A percentile compares a stretch with the other conserved stretches of the same genome.
These are phyloP conservation scores for Andrena bucephala DNA, from an alignment of 2,888 invertebrate species.

Conservation along the genomic window DNA sequence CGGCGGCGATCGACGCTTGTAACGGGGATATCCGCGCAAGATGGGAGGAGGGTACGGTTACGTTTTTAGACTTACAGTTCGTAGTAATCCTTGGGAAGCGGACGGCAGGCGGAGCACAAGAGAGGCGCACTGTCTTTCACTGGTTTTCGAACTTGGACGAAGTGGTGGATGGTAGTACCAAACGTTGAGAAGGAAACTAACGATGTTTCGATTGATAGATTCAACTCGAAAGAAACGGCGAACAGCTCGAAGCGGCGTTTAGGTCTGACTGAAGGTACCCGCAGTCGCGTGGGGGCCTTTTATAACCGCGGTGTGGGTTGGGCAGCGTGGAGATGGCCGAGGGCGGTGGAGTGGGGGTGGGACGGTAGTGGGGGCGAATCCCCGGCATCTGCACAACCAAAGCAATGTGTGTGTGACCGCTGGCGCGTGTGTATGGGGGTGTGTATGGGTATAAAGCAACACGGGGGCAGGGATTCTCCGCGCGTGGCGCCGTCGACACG, in stretches of 20 bases:
- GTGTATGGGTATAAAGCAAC: background rate
- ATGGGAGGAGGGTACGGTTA: background rate
- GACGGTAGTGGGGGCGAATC: conserved; percentile 39
- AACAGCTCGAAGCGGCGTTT: conserved; percentile 20
- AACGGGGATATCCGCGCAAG: background rate
- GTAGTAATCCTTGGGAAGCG: conserved; percentile 51
- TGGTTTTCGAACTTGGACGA: conserved; percentile 32
- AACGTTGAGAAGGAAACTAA: conserved; percentile 13
- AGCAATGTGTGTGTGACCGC: conserved; percentile 4
- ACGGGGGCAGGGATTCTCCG: conserved; percentile 60
- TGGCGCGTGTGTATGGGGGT: background rate
- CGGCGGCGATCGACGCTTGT: background rate
- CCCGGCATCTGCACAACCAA: conserved; percentile 44
- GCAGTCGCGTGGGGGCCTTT: conserved; percentile 62
- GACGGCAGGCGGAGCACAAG: conserved; percentile 41
- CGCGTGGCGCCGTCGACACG: conserved; percentile 60
- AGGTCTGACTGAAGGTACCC: conserved; percentile 68
- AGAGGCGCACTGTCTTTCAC: conserved; percentile 59
- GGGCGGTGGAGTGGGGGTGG: background rate
- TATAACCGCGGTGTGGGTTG: conserved; percentile 74
- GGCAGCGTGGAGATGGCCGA: conserved; percentile 42
- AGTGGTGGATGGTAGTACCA: background rate
- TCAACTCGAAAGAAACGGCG: background rate
- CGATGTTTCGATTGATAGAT: background rate
- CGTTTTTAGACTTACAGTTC: conserved; percentile 53